Conservation (phyloP, 2,888 invertebrate genomes). For the Acleris emargana region DNA sequence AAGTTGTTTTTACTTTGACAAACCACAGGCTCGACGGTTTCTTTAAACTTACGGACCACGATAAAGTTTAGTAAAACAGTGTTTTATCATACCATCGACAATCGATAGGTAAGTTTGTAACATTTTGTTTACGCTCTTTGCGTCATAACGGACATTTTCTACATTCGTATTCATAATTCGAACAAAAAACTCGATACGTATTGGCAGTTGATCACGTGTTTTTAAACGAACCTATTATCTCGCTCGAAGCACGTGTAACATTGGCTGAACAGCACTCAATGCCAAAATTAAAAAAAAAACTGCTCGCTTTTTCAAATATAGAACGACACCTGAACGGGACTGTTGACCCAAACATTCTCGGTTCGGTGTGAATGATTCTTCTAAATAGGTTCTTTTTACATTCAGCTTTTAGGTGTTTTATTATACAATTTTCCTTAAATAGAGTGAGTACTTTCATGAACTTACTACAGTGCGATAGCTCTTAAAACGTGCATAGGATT, state of each 20-base stretch:
- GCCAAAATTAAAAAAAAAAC: conserved; percentile 35
- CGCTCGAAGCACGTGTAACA: conserved; percentile 24
- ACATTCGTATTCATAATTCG: background rate
- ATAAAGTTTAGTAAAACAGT: too few species aligned
- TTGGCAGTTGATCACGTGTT: conserved; percentile 16
- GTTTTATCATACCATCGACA: too few species aligned
- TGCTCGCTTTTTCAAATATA: conserved; percentile 33
- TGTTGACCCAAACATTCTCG: conserved; percentile 46
- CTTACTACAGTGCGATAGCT: too few species aligned
- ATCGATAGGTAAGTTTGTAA: too few species aligned
- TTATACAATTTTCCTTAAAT: too few species aligned
- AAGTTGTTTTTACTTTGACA: too few species aligned
- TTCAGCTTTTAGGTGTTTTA: conserved; percentile 25
- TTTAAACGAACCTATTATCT: conserved; percentile 21
- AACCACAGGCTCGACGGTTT: too few species aligned
- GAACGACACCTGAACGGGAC: conserved; percentile 46
- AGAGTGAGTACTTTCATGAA: too few species aligned
- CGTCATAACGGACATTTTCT: too few species aligned
- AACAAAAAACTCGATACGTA: conserved; percentile 18
- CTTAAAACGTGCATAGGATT: too few species aligned
- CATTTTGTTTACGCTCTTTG: too few species aligned
- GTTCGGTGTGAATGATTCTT: conserved; percentile 29
- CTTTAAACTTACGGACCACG: too few species aligned
- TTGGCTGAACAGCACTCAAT: conserved; percentile 23
- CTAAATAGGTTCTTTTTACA: conserved; percentile 32